Base-by-base conservation (phyloP, 1,140 invertebrate species). In the Dendroctonus valens region DNA sequence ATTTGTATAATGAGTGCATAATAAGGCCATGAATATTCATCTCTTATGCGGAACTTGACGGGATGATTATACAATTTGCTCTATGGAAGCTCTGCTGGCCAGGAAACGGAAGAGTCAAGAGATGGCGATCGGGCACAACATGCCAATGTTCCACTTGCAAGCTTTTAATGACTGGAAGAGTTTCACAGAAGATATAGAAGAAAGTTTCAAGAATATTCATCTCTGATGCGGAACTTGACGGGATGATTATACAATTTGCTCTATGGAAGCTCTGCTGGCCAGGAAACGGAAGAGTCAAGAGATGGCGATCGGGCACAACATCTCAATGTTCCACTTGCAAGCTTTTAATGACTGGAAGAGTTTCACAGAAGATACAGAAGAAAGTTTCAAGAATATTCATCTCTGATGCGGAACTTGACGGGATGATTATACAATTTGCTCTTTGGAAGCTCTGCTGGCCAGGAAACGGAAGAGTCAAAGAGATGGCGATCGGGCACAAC, bases 21-120 rank as follows among this genome's bases (percentile, higher is more conserved):
- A 46, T 46, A 12, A 46, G 8, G 2, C 8, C 12, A 46, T 46
- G 42, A 46, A 46, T 46, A 46, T 46, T 46, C 42, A 46, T 9
- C 12, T 46, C 42, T 11, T 1, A 26, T 26, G 42, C 12, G 42
- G 12, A 46, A 46, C 42, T 46, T 46, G 8, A 12, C 42, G 8
- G 12, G 42, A 46, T 46, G 42, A 46, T 46, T 46, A 46, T 11
- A 46, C 8, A 46, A 46, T 11, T 46, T 46, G 42, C 42, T 46
- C 42, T 46, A 11, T 46, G 1, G 26, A 26, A 26, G 26, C 26
- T 26, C 3, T 26, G 26, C 26, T 26, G 26, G 26, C 26, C 26
- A 26, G 26, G 26, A 26, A 26, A 1, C 26, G 26, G 26, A 26
- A 26, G 26, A n/a, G n/a, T n/a, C n/a, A n/a, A n/a, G n/a, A 26